These are phyloP conservation scores for Oophaga pumilio DNA, from an alignment of 2,113 vertebrate species.

Conservation along the genomic window DNA sequence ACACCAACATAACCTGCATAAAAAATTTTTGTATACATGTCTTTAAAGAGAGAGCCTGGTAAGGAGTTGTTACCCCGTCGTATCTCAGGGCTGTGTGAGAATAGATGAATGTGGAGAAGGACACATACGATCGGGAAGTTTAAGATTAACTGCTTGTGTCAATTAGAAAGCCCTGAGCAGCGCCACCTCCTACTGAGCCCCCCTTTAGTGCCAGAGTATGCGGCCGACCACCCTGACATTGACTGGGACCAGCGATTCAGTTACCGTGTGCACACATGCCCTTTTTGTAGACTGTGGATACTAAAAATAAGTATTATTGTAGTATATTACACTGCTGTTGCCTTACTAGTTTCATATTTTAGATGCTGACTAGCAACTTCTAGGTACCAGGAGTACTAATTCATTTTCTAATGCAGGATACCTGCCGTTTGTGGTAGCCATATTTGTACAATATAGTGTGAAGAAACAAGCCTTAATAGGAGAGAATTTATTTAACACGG, in stretches of 20 bases:
- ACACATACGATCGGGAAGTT: background rate
- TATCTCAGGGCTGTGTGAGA: background rate
- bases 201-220: conserved; percentile 8
- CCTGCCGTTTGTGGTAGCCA: conserved; percentile 77
- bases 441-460: conserved; percentile 75
- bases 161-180: background rate
- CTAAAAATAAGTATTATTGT: conserved; percentile 71
- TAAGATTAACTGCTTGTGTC: background rate
- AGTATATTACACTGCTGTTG: conserved; percentile 82
- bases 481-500: conserved; percentile 72
- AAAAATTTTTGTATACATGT: conserved; percentile 8
- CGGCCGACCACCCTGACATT: background rate
- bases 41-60: background rate
- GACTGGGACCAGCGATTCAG: conserved; percentile 70
- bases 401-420: conserved; percentile 71
- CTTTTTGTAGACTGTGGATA: conserved; percentile 74
- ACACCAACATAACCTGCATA: background rate
- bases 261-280: conserved; percentile 73
- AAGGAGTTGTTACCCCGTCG: background rate
- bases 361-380: conserved; percentile 82
- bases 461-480: conserved; percentile 83
- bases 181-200: background rate
- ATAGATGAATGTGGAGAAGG: background rate
- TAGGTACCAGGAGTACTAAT: conserved; percentile 78
- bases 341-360: conserved; percentile 84